A percentile compares a stretch with the other conserved stretches of the same genome.
These are phyloP conservation scores for Empidonax alnorum DNA, from an alignment of 2,113 vertebrate genomes.

Conservation along the genomic window DNA sequence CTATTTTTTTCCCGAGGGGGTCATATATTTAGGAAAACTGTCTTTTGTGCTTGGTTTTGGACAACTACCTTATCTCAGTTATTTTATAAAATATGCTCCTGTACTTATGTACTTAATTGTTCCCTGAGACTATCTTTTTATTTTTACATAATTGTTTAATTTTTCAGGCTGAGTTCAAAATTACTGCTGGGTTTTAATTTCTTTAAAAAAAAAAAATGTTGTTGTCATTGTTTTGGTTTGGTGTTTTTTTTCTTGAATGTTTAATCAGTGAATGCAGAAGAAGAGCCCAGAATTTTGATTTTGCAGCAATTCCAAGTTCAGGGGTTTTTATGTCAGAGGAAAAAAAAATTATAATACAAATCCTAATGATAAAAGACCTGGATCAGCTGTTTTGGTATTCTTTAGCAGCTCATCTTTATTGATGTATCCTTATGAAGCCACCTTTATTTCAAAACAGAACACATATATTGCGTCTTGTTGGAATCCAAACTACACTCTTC, in stretches of 20 bases:
- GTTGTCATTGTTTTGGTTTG: neutral
- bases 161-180: neutral
- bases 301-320: neutral
- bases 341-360: neutral
- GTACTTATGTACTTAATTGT: neutral
- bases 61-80: neutral
- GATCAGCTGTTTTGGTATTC: neutral
- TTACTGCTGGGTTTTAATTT: neutral
- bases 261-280: neutral
- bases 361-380: neutral
- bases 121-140: neutral
- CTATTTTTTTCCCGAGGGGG: neutral
- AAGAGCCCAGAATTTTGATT: neutral
- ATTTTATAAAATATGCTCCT: neutral
- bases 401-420: neutral
- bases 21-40: neutral
- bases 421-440: neutral
- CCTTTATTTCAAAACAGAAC: neutral
- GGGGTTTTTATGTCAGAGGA: neutral
- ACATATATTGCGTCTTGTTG: neutral
- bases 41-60: neutral
- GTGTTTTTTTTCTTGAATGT: neutral
- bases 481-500: neutral
- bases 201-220: neutral
- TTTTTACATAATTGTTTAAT: neutral